Evolutionary conservation across 2,888 invertebrate species (phyloP).

Genomic region (Acholoe squamosa): DNA sequence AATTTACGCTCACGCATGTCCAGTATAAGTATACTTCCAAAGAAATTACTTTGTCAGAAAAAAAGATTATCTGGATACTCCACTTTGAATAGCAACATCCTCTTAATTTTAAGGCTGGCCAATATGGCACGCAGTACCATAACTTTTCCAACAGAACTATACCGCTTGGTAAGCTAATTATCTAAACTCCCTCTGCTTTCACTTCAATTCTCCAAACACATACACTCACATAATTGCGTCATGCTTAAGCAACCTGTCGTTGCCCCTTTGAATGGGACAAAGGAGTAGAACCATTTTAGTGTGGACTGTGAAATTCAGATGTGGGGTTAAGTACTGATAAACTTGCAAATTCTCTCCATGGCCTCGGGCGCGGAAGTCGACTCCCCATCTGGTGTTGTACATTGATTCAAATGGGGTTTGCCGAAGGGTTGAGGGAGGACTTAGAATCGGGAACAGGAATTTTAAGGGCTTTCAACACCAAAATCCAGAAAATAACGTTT

Average conservation of each 20-base stretch:
- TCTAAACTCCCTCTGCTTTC: background rate
- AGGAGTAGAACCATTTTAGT: background rate
- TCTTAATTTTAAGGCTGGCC: too few relatives aligned
- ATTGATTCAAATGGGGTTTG: background rate
- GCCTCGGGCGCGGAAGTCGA: background rate
- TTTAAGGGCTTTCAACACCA: too few relatives aligned
- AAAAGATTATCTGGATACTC: too few relatives aligned
- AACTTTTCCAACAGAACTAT: too few relatives aligned
- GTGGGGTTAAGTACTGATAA: constrained; percentile 38
- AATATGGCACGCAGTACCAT: too few relatives aligned
- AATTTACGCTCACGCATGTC: too few relatives aligned
- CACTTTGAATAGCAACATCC: too few relatives aligned
- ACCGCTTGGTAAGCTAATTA: background rate
- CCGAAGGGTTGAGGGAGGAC: too few relatives aligned
- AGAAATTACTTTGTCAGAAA: too few relatives aligned
- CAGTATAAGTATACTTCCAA: too few relatives aligned
- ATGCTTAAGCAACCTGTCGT: constrained; percentile 23
- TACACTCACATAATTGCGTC: background rate
- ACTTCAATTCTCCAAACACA: background rate
- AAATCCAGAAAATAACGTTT: too few relatives aligned
- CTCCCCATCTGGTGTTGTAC: background rate
- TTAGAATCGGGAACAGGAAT: too few relatives aligned
- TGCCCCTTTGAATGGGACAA: background rate
- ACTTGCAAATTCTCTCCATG: background rate
- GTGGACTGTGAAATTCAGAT: constrained; percentile 45